Base-by-base conservation (phyloP, 2,113 vertebrate genomes). In the Cebidichthys violaceus region DNA sequence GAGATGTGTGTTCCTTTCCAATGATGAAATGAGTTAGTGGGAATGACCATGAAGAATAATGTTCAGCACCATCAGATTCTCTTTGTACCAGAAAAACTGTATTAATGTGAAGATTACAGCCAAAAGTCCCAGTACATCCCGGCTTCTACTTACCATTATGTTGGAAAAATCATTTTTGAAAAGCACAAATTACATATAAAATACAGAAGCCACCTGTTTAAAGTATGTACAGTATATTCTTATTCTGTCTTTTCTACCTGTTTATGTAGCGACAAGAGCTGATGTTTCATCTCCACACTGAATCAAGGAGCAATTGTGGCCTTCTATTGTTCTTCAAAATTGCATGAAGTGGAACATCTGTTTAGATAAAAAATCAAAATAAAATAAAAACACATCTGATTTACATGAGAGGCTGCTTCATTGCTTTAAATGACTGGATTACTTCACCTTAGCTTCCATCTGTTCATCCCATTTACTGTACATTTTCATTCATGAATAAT, bases 401-500 rank as follows among this genome's bases (percentile, higher is more conserved):
- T 86, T 65, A 52, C 37, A 81, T 39, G 52, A 59, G 43, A 75
- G 41, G 60, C 33, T 64, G 55, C 54, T 55, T 33, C n/a, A n/a
- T 15, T 60, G 24, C 50, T 57, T 62, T 66, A 14, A 43, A 11
- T 11, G 62, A 72, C 11, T 45, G 39, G 47, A 43, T 89, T 75
- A 43, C 18, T 64, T 60, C 62, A 41, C 33, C n/a, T 43, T 35
- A 9, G 33, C 61, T 65, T 69, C 66, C 80, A 80, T 87, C 68
- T 73, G 61, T 20, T 83, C 61, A 9, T 45, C 31, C 29, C 33
- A 59, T 81, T 79, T 54, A 39, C 77, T 65, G 39, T 65, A 78
- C 47, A 62, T 82, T 80, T 77, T 29, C 66, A 61, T 59, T 70
- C 47, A 70, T 59, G 65, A 74, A 59, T 37, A 50, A 57, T 18